Evolutionary conservation across 2,888 invertebrate species (phyloP), one percentile per base, ranked within the genome.

Genomic region (Clitarchus hookeri): DNA sequence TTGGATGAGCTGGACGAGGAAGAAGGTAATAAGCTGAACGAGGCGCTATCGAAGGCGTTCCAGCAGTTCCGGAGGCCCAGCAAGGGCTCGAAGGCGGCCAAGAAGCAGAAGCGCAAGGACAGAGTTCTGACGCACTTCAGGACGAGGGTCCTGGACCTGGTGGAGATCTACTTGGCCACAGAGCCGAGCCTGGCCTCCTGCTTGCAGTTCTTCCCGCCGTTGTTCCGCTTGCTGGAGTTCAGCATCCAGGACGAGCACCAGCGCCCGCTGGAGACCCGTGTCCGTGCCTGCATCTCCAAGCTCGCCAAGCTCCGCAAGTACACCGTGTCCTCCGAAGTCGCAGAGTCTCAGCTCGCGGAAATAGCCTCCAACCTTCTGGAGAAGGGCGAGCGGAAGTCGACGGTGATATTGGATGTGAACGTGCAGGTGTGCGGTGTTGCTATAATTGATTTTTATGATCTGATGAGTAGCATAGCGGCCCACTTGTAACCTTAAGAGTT

Each of bases 321-420:
- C 23, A n/a, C 27, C 2, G 13, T 36, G 6, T 65, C 65, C 16
- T 16, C 36, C 16, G 44, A 36, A 12, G 82, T 82, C 27, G 27
- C 36, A 13, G 36, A 82, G 23, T 13, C 27, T 9, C 82, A 82
- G 82, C 13, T 82, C 19, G 82, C 82, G 13, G 82, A 26, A 12
- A 19, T 82, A 0, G 82, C 82, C 13, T 82, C 82, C 23, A 92
- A 93, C 78, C 91, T 94, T 26, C 93, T 95, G 87, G 94, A 94
- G 86, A 95, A 95, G 90, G 95, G 95, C 0, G 93, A 93, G 26
- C 92, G 94, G 87, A 94, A 94, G 1, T 93, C 94, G 82, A 93
- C 94, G 84, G 91, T 95, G 88, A 94, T 93, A 88, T 94, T 95
- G 91, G 95, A 95, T 88, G 93, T 95, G 91, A 82, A 65, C 65